A percentile compares a stretch with the other conserved stretches of the same genome.
These are phyloP conservation scores for Scaptomyza polygonia DNA, from an alignment of 2,888 invertebrate species.

Conservation along the genomic window DNA sequence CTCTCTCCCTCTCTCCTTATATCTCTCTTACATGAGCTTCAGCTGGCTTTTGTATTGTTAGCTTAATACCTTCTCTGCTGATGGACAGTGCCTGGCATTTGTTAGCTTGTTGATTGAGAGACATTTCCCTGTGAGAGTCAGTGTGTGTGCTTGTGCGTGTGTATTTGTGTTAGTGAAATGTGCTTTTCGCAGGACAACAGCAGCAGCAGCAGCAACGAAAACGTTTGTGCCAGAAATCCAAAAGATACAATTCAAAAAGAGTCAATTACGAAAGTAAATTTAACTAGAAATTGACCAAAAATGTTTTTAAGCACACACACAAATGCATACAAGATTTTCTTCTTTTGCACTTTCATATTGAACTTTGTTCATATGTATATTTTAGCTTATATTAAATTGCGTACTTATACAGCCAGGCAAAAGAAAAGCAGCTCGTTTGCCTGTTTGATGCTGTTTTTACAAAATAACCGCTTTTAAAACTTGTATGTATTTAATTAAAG, in stretches of 20 bases:
- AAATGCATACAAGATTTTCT: no score
- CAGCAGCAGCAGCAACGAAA: background rate
- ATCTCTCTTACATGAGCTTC: background rate
- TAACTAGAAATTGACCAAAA: no score
- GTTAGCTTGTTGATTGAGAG: constrained; percentile 46
- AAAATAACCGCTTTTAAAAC: background rate
- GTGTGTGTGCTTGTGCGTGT: background rate
- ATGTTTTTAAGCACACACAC: no score
- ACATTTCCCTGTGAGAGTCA: constrained; percentile 4
- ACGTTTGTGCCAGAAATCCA: background rate
- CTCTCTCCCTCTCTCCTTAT: background rate
- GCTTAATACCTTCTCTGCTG: background rate
- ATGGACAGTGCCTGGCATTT: constrained; percentile 25
- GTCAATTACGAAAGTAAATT: background rate
- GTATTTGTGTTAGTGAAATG: constrained; percentile 2
- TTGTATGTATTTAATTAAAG: no score
- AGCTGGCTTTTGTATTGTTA: background rate
- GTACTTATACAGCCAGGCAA: no score
- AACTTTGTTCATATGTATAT: no score
- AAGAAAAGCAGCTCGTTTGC: no score
- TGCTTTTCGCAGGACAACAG: constrained; percentile 12
- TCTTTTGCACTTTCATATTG: no score
- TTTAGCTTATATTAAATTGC: no score
- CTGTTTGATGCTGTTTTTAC: background rate
- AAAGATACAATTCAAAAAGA: background rate